Base-by-base conservation (phyloP, 2,888 invertebrate genomes). In the Oligia latruncula region DNA sequence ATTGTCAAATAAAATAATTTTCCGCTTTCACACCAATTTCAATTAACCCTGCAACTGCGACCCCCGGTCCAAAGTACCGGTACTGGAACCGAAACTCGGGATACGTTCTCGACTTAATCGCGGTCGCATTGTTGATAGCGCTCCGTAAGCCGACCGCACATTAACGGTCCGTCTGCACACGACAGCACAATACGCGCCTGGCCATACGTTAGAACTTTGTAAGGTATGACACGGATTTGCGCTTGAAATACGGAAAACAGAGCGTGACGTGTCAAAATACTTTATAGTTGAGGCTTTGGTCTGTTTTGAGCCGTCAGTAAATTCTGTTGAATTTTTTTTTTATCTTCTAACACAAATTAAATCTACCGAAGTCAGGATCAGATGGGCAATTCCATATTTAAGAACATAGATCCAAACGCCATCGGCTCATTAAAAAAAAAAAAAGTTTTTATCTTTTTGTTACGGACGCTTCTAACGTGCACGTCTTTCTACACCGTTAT, bases 101-200 rank as follows among this genome's bases (percentile, higher is more conserved):
- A 40, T 81, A 81, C 85, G 85, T 83, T 87, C 87, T 90, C 83
- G 83, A 88, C 88, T 91, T 89, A 89, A 89, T 91, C 88, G 90
- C 84, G 81, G 90, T 87, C 86, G 88, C 86, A 90, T 89, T 90
- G 91, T 90, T 90, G 91, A 89, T 89, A 77, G 78, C 86, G 87
- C 89, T 87, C 82, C 82, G 86, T 92, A 93, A 93, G 91, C 92
- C 92, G 13, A 92, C 93, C 93, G 90, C 93, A 91, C 91, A 93
- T 93, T 93, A 92, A 87, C 88, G 84, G 90, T 85, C 86, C 91
- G 93, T 92, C 93, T 95, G 95, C 85, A 84, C 83, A 67, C 92
- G 95, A 95, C 94, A 94, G 93, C 91, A 89, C 92, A 92, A 92
- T 92, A 92, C 91, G 86, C 85, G 87, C 83, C 73, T 80, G 80